These are phyloP conservation scores for Villa cingulata DNA, from an alignment of 2,888 invertebrate species.

Conservation along the genomic window DNA sequence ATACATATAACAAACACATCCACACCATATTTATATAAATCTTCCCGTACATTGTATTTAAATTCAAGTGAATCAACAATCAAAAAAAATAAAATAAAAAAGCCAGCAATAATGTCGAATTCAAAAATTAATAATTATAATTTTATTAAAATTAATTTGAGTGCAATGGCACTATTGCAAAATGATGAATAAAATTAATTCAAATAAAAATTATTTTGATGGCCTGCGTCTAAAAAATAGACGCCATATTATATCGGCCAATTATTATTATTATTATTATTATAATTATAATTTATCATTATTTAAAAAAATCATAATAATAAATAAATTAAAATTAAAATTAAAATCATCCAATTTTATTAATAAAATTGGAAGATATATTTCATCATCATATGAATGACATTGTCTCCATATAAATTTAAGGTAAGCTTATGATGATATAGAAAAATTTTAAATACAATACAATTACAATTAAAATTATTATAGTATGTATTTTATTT, in stretches of 20 bases:
- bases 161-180: constrained; percentile 20
- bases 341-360: constrained; percentile 11
- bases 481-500: too few species aligned
- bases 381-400: constrained; percentile 13
- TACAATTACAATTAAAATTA: too few species aligned
- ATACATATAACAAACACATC: too few species aligned
- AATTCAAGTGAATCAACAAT: too few species aligned
- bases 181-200: constrained; percentile 28
- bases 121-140: constrained; percentile 1
- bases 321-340: too few species aligned
- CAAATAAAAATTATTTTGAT: constrained; percentile 4
- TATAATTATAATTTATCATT: too few species aligned
- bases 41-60: too few species aligned
- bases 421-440: constrained; percentile 11
- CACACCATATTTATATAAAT: too few species aligned
- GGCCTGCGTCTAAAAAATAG: constrained; percentile 12
- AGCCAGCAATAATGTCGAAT: constrained; percentile 7
- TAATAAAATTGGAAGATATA: constrained; percentile 11
- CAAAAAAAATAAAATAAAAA: neutral
- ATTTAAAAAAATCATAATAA: too few species aligned
- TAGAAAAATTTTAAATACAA: too few species aligned
- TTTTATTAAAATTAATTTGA: constrained; percentile 9
- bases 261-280: neutral
- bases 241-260: constrained; percentile 12
- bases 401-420: constrained; percentile 8